A percentile compares a stretch with the other conserved stretches of the same genome.
Conservation (phyloP, 2,797 vertebrate species). For the Malurus leucopterus region DNA sequence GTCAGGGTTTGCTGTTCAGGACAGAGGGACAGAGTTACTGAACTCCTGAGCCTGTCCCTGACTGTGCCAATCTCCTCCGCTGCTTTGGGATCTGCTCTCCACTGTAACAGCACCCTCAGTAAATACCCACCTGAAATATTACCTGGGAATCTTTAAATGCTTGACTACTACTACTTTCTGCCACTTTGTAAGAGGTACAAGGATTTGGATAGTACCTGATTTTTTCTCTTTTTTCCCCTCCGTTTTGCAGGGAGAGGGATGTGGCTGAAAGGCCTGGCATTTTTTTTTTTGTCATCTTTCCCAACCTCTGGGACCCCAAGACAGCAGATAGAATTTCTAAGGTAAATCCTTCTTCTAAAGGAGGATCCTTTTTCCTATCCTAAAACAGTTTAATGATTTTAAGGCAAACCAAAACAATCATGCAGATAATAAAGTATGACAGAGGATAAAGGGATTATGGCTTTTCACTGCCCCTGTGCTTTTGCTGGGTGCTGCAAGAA, state of each 20-base stretch:
- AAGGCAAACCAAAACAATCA: not conserved
- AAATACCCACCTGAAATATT: not conserved
- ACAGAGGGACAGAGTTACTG: not conserved
- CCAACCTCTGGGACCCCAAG: not conserved
- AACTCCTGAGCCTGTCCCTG: not conserved
- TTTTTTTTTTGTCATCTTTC: not conserved
- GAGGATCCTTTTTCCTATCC: not conserved
- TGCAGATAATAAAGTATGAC: not conserved
- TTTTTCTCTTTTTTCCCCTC: fast-evolving
- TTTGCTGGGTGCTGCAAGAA: not conserved
- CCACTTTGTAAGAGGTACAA: not conserved
- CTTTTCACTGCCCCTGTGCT: not conserved
- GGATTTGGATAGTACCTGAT: not conserved
- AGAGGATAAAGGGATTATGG: not conserved
- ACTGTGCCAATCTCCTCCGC: not conserved
- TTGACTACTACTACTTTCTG: not conserved
- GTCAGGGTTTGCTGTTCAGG: not conserved
- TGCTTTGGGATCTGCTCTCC: not conserved
- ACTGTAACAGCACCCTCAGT: not conserved
- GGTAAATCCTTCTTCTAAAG: not conserved
- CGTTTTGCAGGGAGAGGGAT: not conserved
- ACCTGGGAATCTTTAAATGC: not conserved
- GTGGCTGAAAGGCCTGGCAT: not conserved
- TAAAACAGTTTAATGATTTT: not conserved
- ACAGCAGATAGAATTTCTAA: not conserved